Base-by-base conservation (phyloP, 2,113 vertebrate genomes). In the Ptilonorhynchus violaceus region DNA sequence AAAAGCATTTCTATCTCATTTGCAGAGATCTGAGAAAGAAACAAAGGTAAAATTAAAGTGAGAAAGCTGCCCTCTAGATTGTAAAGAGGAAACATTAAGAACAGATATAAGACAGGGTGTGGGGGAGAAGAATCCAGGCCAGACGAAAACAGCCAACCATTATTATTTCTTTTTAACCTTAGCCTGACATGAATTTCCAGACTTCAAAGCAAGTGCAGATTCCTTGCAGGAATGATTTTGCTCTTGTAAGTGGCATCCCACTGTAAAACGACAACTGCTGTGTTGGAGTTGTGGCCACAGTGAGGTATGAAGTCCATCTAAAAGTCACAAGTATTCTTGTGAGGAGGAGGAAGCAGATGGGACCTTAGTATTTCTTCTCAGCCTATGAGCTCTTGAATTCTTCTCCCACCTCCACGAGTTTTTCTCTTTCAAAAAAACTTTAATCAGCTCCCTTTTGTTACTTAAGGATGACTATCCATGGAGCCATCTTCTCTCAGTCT, bases 1-100 rank as follows among this genome's bases (percentile, higher is more conserved):
- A 99, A 97, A 83, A 99, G 98, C 63, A 98, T 98, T 95, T 99
- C 99, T 52, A 99, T 98, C 95, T 99, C 99, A 24, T 92, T 98
- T 19, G 99, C 98, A 16, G 99, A 99, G 84, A 99, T 99, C 99
- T 99, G 96, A 84, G 68, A 75, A 94, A 91, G 84, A 96, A 70
- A 85, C 37, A 73, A 93, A 80, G 55, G 52, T 62, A 91, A 93
- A 88, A 96, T n/a, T 67, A 44, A 62, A 92, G 33, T 91, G 52
- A 82, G 49, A 93, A 94, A 86, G 50, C 49, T 78, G 37, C 15
- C 13, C 23, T 55, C 31, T 50, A 62, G 21, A 33, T 10, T 60
- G 28, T 68, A 67, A 69, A 82, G 28, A 60, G 64, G 67, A 87
- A 72, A 62, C 35, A 72, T 0, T 7, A 33, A 66, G 69, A 87